Evolutionary conservation across 2,113 vertebrate species (phyloP), one percentile per base, ranked within the genome.

Genomic region (Setophaga coronata): DNA sequence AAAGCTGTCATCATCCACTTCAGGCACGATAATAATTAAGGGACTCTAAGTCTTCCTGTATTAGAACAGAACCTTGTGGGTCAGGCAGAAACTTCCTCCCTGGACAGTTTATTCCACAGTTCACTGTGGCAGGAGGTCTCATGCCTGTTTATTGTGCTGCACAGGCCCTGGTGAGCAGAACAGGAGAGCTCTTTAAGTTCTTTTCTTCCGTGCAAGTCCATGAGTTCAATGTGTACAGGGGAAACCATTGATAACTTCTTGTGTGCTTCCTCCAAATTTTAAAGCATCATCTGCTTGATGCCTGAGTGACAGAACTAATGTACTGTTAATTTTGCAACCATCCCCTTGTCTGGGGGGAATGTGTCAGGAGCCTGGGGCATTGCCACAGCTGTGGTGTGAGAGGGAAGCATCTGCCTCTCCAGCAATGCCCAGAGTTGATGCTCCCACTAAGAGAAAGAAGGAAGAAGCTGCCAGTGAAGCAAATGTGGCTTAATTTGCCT

Each of bases 401-500:
- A 38, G 67, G 43, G 34, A 85, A 74, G 61, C 33, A 54, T 79
- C 71, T 85, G 80, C 64, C 38, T 70, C 72, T 76, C 48, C 83
- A 89, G 67, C 62, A 69, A 2, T 40, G 40, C 58, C 53, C 42
- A 23, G 28, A 36, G 58, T 20, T 78, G 58, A 45, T 78, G 34
- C 28, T 76, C 6, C 48, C 42, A 12, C 47, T 50, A 45, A 42
- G n/a, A 61, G 85, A 56, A 87, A 61, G 58, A 61, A 77, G 70
- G 48, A 77, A 43, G 82, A 93, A 85, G 71, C 83, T 89, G 48
- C 25, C n/a, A 69, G 21, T 70, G 61, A 82, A 87, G 57, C 50
- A 87, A 56, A 70, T 42, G 38, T 77, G 36, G 6, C 14, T 95
- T 93, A 72, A 82, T 94, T 94, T 95, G 77, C 65, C 57, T 87